phyloP scores from a whole-genome alignment of 2,113 vertebrate species.

The Tragulus kanchil region DNA sequence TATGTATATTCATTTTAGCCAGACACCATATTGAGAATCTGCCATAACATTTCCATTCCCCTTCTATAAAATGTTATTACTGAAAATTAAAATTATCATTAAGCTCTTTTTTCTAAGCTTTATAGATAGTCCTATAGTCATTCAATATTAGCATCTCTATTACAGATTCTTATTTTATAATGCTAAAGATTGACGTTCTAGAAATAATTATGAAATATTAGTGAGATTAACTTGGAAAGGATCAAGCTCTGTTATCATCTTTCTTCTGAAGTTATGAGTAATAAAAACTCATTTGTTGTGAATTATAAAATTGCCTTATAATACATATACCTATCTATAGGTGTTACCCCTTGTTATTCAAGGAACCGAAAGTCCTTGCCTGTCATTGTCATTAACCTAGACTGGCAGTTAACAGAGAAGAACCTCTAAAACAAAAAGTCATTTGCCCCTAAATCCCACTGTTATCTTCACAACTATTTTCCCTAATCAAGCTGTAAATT shows the following conservation, averaged over 20 bases:
- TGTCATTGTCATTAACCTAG: neutral
- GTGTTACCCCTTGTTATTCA: neutral
- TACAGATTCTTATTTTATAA: neutral
- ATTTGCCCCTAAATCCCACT: neutral
- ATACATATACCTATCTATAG: neutral
- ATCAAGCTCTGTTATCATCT: neutral
- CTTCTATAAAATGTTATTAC: neutral
- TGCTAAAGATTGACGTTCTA: neutral
- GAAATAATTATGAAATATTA: neutral
- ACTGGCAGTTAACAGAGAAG: neutral
- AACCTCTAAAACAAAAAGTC: neutral
- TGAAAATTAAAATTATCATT: neutral
- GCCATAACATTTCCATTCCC: neutral
- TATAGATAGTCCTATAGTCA: neutral
- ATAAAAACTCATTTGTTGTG: neutral
- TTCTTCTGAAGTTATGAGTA: neutral
- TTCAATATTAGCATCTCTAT: neutral
- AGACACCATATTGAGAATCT: neutral
- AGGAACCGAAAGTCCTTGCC: neutral
- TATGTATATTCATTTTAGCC: neutral
- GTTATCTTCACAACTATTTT: neutral
- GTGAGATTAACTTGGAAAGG: neutral
- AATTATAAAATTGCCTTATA: neutral
- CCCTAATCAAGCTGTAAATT: neutral
- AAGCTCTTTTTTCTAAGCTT: neutral